Percentiles rank a stretch among this genome's conserved stretches.
phyloP scores from a whole-genome alignment of 2,888 invertebrate species.

The Hirtodrosophila trivittata region DNA sequence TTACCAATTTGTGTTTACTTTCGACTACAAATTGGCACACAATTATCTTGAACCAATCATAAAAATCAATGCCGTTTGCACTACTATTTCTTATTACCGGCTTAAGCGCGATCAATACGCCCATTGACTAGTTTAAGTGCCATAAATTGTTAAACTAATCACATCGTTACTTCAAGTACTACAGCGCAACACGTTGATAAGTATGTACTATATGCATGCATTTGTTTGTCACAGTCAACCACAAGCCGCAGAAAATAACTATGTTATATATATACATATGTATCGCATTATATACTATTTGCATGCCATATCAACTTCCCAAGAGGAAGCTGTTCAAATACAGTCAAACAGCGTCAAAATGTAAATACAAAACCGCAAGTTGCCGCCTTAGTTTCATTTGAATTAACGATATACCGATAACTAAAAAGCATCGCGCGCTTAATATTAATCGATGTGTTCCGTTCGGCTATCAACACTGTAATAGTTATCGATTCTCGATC shows the following conservation, averaged over 20 bases:
- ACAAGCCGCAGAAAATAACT: slow-evolving; percentile 20
- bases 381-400: not conserved
- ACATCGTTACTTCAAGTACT: slow-evolving; percentile 1
- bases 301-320: slow-evolving; percentile 51
- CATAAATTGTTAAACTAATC: slow-evolving; percentile 33
- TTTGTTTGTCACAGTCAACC: slow-evolving; percentile 13
- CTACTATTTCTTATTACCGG: slow-evolving; percentile 6
- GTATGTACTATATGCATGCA: not conserved
- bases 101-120: slow-evolving; percentile 17
- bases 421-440: no score
- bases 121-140: slow-evolving; percentile 28
- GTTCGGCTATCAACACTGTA: no score
- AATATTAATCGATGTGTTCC: no score
- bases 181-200: slow-evolving; percentile 3
- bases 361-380: not conserved
- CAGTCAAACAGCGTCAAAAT: slow-evolving; percentile 8
- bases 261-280: not conserved
- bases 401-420: no score
- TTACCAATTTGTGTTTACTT: slow-evolving; percentile 10
- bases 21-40: slow-evolving; percentile 32
- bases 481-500: no score
- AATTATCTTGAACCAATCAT: not conserved
- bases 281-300: slow-evolving; percentile 25
- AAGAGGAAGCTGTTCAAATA: slow-evolving; percentile 59
- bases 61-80: slow-evolving; percentile 9